Evolutionary conservation across 2,888 invertebrate species (phyloP), one percentile per base, ranked within the genome.

Genomic region (Tortrix viridana): DNA sequence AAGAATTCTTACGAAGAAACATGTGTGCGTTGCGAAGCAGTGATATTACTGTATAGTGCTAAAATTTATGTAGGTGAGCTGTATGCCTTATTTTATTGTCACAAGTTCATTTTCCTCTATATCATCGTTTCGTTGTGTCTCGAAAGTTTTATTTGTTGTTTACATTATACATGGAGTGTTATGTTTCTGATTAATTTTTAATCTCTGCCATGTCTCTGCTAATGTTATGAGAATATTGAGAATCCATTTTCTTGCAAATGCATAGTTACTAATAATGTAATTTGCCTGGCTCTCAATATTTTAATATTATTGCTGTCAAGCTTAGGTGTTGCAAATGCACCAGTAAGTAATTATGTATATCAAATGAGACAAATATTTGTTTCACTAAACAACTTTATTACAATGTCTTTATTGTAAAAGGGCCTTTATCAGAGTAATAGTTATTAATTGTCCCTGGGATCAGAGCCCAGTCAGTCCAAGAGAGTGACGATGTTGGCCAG

Each of bases 11-110:
- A 41, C 20, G 26, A 2, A 53, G 47, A 60, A 47, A 63, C 46
- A 63, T 63, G 62, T 19, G 22, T 52, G 41, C 47, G 52, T 20
- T 52, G 18, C 52, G 26, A 46, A 26, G 23, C 47, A 32, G 46
- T 32, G 16, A 18, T 43, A 16, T 43, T 50, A 26, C 32, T 20
- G 41, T 41, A 32, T 63, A 63, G 62, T 52, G 18, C 46, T 44
- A 38, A 47, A 19, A 47, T 63, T 63, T 57, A 57, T 63, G 50
- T 63, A 63, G 62, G 62, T 63, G 32, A 47, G 62, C 52, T 12
- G 4, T 32, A 12, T 9, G 12, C 7, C 12, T 32, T 37, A 52
- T 38, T 46, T 44, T 41, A 14, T 38, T n/a, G 38, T 38, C 5
- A 5, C 38, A 41, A 41, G 41, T 41, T 41, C 2, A 5, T n/a